A percentile compares a stretch with the other conserved stretches of the same genome.
Conservation (phyloP, 2,113 vertebrate species). For the Sula dactylatra region DNA sequence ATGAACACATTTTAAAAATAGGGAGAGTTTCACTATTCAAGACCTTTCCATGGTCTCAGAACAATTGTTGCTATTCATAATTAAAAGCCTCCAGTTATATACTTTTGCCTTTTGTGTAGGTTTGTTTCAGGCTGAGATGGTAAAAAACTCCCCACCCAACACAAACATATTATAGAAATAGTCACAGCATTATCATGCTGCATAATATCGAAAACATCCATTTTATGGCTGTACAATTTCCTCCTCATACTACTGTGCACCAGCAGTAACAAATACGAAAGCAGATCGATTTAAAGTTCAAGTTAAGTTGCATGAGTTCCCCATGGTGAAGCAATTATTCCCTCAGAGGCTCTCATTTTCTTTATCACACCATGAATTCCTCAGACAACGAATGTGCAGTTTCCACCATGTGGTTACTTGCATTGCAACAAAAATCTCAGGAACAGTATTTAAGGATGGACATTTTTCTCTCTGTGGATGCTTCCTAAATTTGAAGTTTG, state of each 20-base stretch:
- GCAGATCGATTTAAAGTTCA: slow-evolving; percentile 65
- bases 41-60: not conserved
- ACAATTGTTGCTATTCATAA: not conserved
- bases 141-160: not conserved
- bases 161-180: not conserved
- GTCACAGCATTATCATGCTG: not conserved
- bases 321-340: slow-evolving; percentile 68
- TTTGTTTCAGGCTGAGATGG: not conserved
- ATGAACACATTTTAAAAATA: not conserved
- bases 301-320: slow-evolving; percentile 63
- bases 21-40: not conserved
- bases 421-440: slow-evolving; percentile 8
- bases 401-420: slow-evolving; percentile 31
- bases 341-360: slow-evolving; percentile 62
- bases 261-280: slow-evolving; percentile 52
- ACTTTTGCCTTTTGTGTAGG: not conserved
- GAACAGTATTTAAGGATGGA: slow-evolving; percentile 1
- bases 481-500: not conserved
- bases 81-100: not conserved
- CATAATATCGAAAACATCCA: not conserved
- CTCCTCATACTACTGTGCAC: not conserved
- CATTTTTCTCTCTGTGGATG: not conserved
- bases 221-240: slow-evolving; percentile 45
- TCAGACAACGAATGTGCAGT: slow-evolving; percentile 22
- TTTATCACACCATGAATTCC: slow-evolving; percentile 61